Evolutionary conservation across 2,888 invertebrate species (phyloP).

Genomic region (Cantharis lateralis): DNA sequence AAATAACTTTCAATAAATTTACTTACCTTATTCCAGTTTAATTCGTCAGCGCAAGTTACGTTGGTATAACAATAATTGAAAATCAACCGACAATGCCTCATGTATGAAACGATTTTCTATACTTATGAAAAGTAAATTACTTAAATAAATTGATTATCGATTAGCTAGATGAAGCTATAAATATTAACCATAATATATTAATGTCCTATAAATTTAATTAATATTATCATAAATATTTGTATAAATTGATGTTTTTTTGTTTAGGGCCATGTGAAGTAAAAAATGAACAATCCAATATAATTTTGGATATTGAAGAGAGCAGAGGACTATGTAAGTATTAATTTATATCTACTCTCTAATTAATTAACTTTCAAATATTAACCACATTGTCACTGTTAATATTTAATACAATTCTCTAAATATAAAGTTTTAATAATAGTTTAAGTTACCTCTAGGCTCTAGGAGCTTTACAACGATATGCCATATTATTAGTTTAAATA

Average conservation of each 20-base stretch:
- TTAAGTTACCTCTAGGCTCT: too few species aligned
- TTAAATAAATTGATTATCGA: slow-evolving; percentile 17
- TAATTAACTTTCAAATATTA: neutral
- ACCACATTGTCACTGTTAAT: neutral
- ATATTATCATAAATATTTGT: neutral
- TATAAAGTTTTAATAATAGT: too few species aligned
- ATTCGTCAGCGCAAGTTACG: neutral
- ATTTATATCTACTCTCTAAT: neutral
- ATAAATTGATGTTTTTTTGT: slow-evolving; percentile 3
- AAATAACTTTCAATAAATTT: neutral
- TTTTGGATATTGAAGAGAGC: slow-evolving; percentile 89
- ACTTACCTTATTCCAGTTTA: neutral
- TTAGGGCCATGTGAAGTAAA: slow-evolving; percentile 80
- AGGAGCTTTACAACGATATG: too few species aligned
- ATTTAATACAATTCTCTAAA: neutral
- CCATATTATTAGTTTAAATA: too few species aligned
- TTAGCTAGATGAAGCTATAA: slow-evolving; percentile 5
- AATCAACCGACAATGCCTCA: neutral
- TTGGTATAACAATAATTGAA: neutral
- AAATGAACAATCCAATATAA: slow-evolving; percentile 85
- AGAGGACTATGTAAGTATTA: slow-evolving; percentile 79
- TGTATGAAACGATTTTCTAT: neutral
- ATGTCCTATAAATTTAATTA: slow-evolving; percentile 1
- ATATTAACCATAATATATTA: neutral
- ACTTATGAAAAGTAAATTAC: neutral